Percentiles rank a stretch among this genome's conserved stretches.
Conservation (phyloP, 1,140 invertebrate genomes). For the Gryllus bimaculatus region DNA sequence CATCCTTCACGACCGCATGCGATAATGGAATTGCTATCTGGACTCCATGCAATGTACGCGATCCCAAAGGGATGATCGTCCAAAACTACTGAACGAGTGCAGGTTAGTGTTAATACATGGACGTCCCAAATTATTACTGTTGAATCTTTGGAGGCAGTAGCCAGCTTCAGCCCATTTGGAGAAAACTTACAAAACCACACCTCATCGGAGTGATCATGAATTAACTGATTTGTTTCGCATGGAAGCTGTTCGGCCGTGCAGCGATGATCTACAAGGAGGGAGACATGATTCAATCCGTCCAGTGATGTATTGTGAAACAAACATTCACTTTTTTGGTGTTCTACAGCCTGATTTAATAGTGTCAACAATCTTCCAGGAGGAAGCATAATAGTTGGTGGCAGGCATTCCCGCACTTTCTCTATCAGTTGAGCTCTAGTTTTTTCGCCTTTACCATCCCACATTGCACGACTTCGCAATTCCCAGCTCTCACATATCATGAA, state of each 20-base stretch:
- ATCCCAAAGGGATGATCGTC: conserved; percentile 84
- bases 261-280: conserved; percentile 77
- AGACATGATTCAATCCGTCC: conserved; percentile 55
- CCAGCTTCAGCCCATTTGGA: conserved; percentile 85
- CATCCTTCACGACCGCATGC: conserved; percentile 92
- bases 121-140: conserved; percentile 95
- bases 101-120: conserved; percentile 63
- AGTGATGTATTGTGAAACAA: conserved; percentile 61
- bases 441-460: conserved; percentile 74
- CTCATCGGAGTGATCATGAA: conserved; percentile 95
- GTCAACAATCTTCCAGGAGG: conserved; percentile 75
- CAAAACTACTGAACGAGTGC: conserved; percentile 62
- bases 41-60: conserved; percentile 84
- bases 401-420: conserved; percentile 78
- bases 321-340: conserved; percentile 82
- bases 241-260: conserved; percentile 75
- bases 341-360: conserved; percentile 81
- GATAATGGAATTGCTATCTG: conserved; percentile 81
- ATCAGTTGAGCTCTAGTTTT: conserved; percentile 69
- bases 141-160: conserved; percentile 94
- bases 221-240: conserved; percentile 69
- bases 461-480: conserved; percentile 46
- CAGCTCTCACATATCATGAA: conserved; percentile 83
- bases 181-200: conserved; percentile 97
- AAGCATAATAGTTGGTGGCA: conserved; percentile 90